Conservation (phyloP, 2,113 vertebrate species). For the Acrocephalus arundinaceus region DNA sequence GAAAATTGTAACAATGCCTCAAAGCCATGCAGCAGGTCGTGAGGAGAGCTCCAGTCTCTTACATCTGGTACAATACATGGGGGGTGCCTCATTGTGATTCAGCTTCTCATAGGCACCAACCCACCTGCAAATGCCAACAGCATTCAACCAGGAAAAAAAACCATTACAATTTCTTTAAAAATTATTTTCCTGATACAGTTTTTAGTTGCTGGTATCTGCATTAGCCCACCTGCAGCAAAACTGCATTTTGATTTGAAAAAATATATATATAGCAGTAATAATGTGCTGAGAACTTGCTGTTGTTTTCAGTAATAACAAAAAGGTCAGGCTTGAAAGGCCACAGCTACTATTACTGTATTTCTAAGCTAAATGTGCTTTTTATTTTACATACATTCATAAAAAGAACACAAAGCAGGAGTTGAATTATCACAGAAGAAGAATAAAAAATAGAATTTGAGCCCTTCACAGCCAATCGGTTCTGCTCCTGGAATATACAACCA, state of each 20-base stretch:
- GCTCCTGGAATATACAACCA: not conserved
- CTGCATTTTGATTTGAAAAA: not conserved
- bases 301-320: constrained; percentile 27
- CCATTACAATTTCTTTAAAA: fast-evolving
- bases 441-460: not conserved
- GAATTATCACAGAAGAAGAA: not conserved
- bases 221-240: not conserved
- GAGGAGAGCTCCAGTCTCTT: not conserved
- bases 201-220: not conserved
- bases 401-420: not conserved
- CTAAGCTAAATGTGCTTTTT: not conserved
- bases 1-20: not conserved
- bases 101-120: not conserved
- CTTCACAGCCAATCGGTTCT: not conserved
- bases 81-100: not conserved
- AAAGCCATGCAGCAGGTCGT: not conserved
- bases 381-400: not conserved
- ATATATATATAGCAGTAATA: not conserved
- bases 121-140: not conserved
- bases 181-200: not conserved
- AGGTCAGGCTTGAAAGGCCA: not conserved
- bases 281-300: not conserved
- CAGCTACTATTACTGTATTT: not conserved
- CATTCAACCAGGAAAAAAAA: not conserved
- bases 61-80: fast-evolving